Percentiles rank a stretch among this genome's conserved stretches.
phyloP scores from a whole-genome alignment of 1,140 invertebrate genomes.

The Eriosoma lanigerum region DNA sequence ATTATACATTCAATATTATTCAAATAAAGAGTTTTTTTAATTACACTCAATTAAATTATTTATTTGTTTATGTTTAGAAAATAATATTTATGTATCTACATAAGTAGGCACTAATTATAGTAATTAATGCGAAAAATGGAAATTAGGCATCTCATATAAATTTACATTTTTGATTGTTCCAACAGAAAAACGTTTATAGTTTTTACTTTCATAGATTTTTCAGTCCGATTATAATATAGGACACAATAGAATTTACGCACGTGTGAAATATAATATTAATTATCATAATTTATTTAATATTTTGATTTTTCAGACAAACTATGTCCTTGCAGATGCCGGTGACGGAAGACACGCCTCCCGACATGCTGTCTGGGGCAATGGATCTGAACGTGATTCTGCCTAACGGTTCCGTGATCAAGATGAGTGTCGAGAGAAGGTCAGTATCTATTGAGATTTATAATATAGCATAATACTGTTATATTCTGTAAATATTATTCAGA shows the following conservation, averaged over 20 bases:
- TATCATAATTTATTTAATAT: not conserved
- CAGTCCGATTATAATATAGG: not conserved
- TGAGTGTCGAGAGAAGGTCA: slow-evolving; percentile 72
- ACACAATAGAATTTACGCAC: too few species aligned
- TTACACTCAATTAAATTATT: too few species aligned
- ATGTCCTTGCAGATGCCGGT: slow-evolving; percentile 64
- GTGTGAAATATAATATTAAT: not conserved
- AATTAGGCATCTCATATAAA: too few species aligned
- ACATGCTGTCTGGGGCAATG: slow-evolving; percentile 75
- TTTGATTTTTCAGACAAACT: slow-evolving; percentile 49
- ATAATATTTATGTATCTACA: too few species aligned
- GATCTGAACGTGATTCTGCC: slow-evolving; percentile 72
- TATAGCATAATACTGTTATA: slow-evolving; percentile 19
- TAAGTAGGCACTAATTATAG: too few species aligned
- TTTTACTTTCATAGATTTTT: not conserved
- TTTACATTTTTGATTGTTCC: too few species aligned
- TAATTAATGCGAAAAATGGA: too few species aligned
- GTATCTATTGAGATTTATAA: slow-evolving; percentile 30
- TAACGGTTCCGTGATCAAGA: slow-evolving; percentile 65
- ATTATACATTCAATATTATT: too few species aligned
- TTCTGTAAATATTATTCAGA: not conserved
- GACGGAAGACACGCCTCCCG: slow-evolving; percentile 73
- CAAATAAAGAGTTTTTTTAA: too few species aligned
- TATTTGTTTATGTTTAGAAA: too few species aligned
- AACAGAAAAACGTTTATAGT: too few species aligned